Conservation (phyloP, 2,113 vertebrate genomes). For the Poecile atricapillus region DNA sequence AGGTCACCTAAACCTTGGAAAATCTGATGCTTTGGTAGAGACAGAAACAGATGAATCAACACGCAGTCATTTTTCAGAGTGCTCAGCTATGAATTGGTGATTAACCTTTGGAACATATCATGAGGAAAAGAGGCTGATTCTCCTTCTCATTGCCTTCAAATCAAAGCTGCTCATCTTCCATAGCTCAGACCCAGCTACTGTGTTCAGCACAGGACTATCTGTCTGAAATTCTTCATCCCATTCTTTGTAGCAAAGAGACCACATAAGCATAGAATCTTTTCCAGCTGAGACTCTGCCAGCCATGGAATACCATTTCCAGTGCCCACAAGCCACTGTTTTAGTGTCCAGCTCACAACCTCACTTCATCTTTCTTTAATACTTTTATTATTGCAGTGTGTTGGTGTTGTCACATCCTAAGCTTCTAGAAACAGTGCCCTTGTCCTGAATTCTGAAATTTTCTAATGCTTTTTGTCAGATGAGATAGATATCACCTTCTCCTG, state of each 20-base stretch:
- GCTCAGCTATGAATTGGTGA: constrained; percentile 39
- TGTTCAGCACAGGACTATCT: not conserved
- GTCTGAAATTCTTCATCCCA: not conserved
- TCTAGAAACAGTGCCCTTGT: not conserved
- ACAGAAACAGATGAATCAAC: constrained; percentile 23
- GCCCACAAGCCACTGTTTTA: not conserved
- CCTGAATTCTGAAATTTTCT: not conserved
- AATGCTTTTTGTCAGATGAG: not conserved
- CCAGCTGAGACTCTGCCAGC: not conserved
- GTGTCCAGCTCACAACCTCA: not conserved
- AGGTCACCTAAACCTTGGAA: not conserved
- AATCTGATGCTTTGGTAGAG: not conserved
- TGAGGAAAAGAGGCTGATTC: not conserved
- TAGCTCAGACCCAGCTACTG: not conserved
- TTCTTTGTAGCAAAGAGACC: not conserved
- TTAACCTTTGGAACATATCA: constrained; percentile 40
- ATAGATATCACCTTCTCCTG: not conserved
- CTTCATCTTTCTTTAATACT: not conserved
- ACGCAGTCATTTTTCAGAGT: constrained; percentile 32
- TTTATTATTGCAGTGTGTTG: not conserved
- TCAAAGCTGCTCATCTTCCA: not conserved
- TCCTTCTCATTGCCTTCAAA: not conserved
- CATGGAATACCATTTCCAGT: not conserved
- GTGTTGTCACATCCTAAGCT: not conserved
- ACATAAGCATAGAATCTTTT: not conserved